Evolutionary conservation across 1,140 invertebrate species (phyloP).

Genomic region (Diprion similis): DNA sequence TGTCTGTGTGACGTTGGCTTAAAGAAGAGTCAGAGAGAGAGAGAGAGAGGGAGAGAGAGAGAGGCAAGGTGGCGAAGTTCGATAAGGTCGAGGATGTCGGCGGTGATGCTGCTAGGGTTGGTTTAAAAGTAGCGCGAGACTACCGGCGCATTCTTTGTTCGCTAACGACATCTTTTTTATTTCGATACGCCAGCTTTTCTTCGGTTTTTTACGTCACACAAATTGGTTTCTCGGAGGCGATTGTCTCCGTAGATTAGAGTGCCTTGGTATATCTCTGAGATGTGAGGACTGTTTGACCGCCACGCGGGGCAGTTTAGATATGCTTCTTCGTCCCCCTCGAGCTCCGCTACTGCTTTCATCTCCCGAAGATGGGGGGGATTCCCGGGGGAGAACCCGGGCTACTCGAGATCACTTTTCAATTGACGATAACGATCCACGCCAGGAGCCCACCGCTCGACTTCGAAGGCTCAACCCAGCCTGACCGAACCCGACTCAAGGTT

Average conservation of each 20-base stretch:
- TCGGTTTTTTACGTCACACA: slow-evolving; percentile 11
- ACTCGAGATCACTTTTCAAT: slow-evolving; percentile 7
- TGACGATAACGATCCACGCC: slow-evolving; percentile 5
- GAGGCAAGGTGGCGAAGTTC: too few relatives aligned
- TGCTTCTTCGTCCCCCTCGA: neutral
- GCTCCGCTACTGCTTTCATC: neutral
- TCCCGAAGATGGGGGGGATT: neutral
- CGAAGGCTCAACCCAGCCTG: neutral
- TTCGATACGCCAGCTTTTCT: neutral
- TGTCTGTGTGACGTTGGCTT: too few relatives aligned
- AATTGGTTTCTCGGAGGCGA: slow-evolving; percentile 6
- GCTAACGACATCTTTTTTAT: neutral
- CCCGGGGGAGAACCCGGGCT: slow-evolving; percentile 2
- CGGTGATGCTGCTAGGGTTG: neutral
- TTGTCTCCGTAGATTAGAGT: slow-evolving; percentile 7
- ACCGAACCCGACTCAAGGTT: slow-evolving; percentile 6
- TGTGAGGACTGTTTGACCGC: slow-evolving; percentile 6
- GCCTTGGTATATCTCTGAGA: slow-evolving; percentile 3
- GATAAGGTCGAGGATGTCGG: too few relatives aligned
- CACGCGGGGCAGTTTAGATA: slow-evolving; percentile 4
- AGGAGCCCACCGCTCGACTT: neutral
- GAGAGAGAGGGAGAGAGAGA: too few relatives aligned
- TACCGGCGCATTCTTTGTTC: too few relatives aligned
- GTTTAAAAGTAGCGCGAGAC: neutral
- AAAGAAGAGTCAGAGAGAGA: too few relatives aligned